A percentile compares a stretch with the other conserved stretches of the same genome.
These are phyloP conservation scores for Eupithecia subumbrata DNA, from an alignment of 2,888 invertebrate species.

Conservation along the genomic window DNA sequence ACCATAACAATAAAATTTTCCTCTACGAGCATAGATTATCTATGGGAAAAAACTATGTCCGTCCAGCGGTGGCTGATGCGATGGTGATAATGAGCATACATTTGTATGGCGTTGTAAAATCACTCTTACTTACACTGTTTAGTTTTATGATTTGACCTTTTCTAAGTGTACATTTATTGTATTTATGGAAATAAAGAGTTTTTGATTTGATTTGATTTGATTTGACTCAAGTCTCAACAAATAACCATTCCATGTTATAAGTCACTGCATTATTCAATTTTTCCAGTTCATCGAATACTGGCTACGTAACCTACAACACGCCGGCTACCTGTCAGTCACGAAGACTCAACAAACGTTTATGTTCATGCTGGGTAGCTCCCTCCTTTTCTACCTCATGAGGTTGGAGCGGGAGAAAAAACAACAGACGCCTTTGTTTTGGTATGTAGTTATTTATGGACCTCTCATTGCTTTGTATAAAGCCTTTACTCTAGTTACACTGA, in stretches of 20 bases:
- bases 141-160: too few species aligned
- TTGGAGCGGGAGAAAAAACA: conserved; percentile 73
- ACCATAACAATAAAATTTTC: not conserved
- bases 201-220: too few species aligned
- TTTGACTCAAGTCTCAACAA: not conserved
- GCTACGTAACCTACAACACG: conserved; percentile 61
- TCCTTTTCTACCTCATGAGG: conserved; percentile 79
- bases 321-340: conserved; percentile 67
- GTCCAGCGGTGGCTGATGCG: not conserved
- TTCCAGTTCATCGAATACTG: conserved; percentile 76
- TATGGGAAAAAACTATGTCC: not conserved
- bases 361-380: conserved; percentile 77
- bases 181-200: too few species aligned
- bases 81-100: not conserved
- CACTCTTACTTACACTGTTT: too few species aligned
- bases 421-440: conserved; percentile 76
- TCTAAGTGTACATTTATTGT: too few species aligned
- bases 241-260: not conserved
- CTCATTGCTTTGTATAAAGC: too few species aligned
- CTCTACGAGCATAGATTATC: not conserved
- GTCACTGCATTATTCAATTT: not conserved
- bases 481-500: too few species aligned
- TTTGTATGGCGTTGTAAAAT: not conserved
- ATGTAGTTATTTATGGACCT: conserved; percentile 35
- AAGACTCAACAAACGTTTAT: conserved; percentile 68